Evolutionary conservation across 1,140 invertebrate genomes (phyloP), one percentile per base, ranked within the genome.

Genomic region (Pollicipes pollicipes): DNA sequence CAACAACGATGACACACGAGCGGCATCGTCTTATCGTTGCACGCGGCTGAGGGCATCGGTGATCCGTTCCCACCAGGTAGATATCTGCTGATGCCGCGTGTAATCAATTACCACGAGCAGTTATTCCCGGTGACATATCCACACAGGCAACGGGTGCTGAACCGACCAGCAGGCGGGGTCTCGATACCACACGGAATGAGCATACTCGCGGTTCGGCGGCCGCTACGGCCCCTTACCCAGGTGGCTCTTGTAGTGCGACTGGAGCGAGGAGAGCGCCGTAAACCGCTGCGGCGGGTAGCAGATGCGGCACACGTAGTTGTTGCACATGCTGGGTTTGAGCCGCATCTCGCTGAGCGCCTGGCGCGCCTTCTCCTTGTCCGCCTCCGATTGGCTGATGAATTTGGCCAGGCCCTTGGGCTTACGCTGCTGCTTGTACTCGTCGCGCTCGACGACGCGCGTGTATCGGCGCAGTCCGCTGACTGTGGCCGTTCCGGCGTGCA

Each of bases 241-340:
- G 78, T 88, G 86, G 76, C 85, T 86, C 37, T 85, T 78, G 76
- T 87, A 87, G 76, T 88, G 86, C 45, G 85, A 86, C 69, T 86
- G 83, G 0, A 87, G 79, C 10, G 85, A 87, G 29, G 86, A 85
- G 31, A 83, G 82, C 21, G 86, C 85, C 27, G 86, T 87, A 74
- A 87, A 87, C 70, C 81, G 83, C 71, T 86, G 84, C 30, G 85
- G 82, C 8, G 83, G 82, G 72, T 83, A 81, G 74, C 86, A 87
- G 66, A 87, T 86, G 69, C 83, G 82, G 77, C 86, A 87, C 72
- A 83, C 81, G 24, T 86, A 76, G 73, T 82, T 80, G 63, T 80
- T 81, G 37, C 71, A n/a, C 71, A 74, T 72, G 27, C 70, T 68
- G 24, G 73, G 70, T 37, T 71, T 69, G 3, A 72, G 73, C 30